phyloP scores from a whole-genome alignment of 2,888 invertebrate genomes.

The Cryptophagus acutangulus region DNA sequence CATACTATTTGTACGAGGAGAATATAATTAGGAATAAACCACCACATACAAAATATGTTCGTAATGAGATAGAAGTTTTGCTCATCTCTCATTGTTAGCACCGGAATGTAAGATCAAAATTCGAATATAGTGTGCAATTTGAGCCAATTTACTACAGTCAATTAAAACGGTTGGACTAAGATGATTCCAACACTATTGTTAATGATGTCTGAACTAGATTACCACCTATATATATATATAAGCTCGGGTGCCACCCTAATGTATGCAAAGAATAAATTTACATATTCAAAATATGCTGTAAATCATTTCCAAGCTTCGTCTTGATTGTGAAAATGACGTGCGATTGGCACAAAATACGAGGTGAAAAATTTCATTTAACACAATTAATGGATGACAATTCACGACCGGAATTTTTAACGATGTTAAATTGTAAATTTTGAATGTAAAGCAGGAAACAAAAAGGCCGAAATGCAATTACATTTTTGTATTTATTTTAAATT shows the following conservation, averaged over 20 bases:
- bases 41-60: too few relatives aligned
- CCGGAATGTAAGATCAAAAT: too few relatives aligned
- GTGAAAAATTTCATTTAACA: slow-evolving; percentile 1
- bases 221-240: slow-evolving; percentile 6
- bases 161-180: slow-evolving; percentile 9
- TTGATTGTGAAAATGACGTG: slow-evolving; percentile 5
- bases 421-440: slow-evolving; percentile 1
- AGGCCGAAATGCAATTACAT: not conserved
- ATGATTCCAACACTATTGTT: slow-evolving; percentile 3
- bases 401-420: slow-evolving; percentile 1
- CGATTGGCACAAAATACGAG: slow-evolving; percentile 3
- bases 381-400: slow-evolving; percentile 1
- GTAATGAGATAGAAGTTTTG: too few relatives aligned
- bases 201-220: slow-evolving; percentile 3
- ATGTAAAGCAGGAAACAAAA: slow-evolving; percentile 2
- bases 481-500: too few relatives aligned
- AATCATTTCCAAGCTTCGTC: slow-evolving; percentile 5
- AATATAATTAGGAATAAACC: too few relatives aligned
- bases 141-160: slow-evolving; percentile 8
- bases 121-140: slow-evolving; percentile 5
- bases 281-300: slow-evolving; percentile 16
- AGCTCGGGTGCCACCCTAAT: slow-evolving; percentile 9
- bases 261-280: slow-evolving; percentile 19
- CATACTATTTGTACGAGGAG: too few relatives aligned
- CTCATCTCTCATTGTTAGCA: too few relatives aligned